Base-by-base conservation (phyloP, 2,888 invertebrate species). In the Scaptomyza flava region DNA sequence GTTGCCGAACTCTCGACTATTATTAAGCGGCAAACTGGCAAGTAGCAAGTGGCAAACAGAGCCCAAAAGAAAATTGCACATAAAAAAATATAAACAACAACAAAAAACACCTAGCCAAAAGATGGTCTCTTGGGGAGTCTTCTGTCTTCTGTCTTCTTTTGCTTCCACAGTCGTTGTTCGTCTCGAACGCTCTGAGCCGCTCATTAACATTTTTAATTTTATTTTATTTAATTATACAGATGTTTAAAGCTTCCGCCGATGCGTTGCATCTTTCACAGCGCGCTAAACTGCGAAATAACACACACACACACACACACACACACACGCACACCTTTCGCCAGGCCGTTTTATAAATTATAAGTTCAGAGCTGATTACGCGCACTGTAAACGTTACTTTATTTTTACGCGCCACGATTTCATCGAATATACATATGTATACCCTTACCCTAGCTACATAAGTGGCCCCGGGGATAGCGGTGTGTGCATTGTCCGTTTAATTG, bases 361-460 rank as follows among this genome's bases (percentile, higher is more conserved):
- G 84, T 83, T 83, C 86, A 83, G 87, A 87, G 88, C 87, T 85
- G 86, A 85, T 85, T 85, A 88, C 88, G 88, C 85, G 85, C 85
- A 85, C 85, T 71, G 78, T 83, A 88, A 85, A 85, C 86, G 83
- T 67, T 82, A 20, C 27, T 14, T 79, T 82, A n/a, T 65, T 58
- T 66, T 71, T 70, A 78, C 84, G 79, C 87, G 63, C 87, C 69
- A 64, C 54, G 57, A 41, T 43, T 57, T 41, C 60, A 31, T 36
- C 38, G 41, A 33, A 56, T 27, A 14, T 1, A 33, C 4, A 5
- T 27, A 27, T 27, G 6, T 27, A 27, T 27, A 27, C 30, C 6
- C 9, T 14, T 7, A 2, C 20, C 14, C 17, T 9, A 27, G 6
- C 27, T 27, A n/a, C n/a, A n/a, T n/a, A 27, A n/a, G 6, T 38